Percentiles rank a stretch among this genome's conserved stretches.
Evolutionary conservation across 1,140 invertebrate species (phyloP).

Genomic region (Brachionus paranguensis): DNA sequence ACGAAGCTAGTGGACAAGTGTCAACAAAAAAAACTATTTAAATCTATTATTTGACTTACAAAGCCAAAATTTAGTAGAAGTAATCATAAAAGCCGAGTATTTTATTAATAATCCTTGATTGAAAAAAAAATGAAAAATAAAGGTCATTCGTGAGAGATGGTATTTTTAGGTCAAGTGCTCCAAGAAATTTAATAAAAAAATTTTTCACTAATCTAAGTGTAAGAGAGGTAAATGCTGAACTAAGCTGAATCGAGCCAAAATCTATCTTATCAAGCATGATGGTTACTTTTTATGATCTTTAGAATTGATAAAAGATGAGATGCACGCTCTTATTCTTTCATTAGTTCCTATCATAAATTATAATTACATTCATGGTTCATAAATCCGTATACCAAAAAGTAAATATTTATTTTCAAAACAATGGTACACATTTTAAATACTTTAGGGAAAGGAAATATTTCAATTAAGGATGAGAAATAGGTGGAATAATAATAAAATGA

Average conservation of each 20-base stretch:
- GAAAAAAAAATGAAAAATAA: neutral
- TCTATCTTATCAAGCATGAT: neutral
- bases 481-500: neutral
- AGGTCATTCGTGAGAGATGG: neutral
- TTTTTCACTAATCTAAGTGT: neutral
- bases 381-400: neutral
- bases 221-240: neutral
- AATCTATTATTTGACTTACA: neutral
- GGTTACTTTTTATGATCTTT: neutral
- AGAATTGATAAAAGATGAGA: neutral
- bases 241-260: neutral
- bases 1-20: neutral
- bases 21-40: neutral
- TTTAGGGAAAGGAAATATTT: neutral
- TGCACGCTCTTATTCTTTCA: neutral
- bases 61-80: neutral
- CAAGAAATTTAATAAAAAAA: neutral
- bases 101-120: neutral
- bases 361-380: neutral
- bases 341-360: neutral
- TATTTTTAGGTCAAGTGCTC: neutral
- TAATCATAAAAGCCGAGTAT: neutral
- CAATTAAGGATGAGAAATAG: neutral
- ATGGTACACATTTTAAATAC: neutral
- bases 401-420: neutral